Percentiles rank a stretch among this genome's conserved stretches.
These are phyloP conservation scores for Heliconius hermathena DNA, from an alignment of 1,140 invertebrate genomes.

Conservation along the genomic window DNA sequence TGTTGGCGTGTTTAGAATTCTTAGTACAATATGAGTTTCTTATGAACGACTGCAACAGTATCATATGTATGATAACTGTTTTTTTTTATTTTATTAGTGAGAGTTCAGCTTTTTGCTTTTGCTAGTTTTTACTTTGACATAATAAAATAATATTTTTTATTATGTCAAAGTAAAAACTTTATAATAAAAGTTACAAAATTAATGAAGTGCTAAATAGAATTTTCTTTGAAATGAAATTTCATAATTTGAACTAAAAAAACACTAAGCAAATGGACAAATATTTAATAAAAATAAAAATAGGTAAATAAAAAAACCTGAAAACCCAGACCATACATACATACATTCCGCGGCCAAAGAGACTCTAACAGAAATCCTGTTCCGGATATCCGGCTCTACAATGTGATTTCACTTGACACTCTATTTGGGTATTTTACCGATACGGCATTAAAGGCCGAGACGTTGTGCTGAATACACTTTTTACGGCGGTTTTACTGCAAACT, in stretches of 20 bases:
- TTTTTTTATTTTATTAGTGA: no score
- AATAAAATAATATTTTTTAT: no score
- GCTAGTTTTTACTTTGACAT: no score
- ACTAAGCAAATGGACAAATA: no score
- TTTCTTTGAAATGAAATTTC: no score
- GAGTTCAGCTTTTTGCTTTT: no score
- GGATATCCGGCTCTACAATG: conserved; percentile 25
- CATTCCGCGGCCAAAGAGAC: neutral
- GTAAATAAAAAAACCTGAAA: neutral
- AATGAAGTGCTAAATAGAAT: no score
- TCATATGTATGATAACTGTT: conserved; percentile 31
- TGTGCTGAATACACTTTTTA: conserved; percentile 46
- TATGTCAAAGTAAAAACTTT: no score
- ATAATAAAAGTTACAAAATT: no score
- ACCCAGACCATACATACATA: neutral
- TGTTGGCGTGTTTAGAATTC: conserved; percentile 33
- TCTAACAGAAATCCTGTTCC: conserved; percentile 31
- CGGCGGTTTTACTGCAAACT: conserved; percentile 55
- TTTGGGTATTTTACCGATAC: conserved; percentile 40
- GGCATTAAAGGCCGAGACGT: conserved; percentile 37
- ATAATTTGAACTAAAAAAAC: no score
- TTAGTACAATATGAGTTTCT: conserved; percentile 33
- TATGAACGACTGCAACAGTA: conserved; percentile 31
- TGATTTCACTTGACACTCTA: conserved; percentile 41
- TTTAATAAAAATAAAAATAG: neutral